Evolutionary conservation across 92 coral and sea anemone genomes (phyloP), one percentile per base, ranked within the genome.

Genomic region (Parazoanthus atlanticus): DNA sequence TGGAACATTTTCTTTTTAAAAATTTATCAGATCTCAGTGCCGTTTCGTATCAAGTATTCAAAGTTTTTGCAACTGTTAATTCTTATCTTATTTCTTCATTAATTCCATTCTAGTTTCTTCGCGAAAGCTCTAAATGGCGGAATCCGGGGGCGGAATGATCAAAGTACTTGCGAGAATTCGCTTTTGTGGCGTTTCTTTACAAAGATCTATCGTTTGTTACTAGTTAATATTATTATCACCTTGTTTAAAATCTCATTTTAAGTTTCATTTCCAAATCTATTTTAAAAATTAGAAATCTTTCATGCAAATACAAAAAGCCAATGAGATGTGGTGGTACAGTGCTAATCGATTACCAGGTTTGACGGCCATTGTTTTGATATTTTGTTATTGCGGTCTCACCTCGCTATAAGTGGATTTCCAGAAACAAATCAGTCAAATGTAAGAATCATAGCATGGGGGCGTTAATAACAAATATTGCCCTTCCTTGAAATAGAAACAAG

Each of bases 401-500:
- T 61, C 67, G 69, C 17, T 61, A 61, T 61, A 61, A 61, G 26
- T 21, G 69, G 26, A 61, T 61, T 61, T 61, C 9, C 26, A 6
- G 69, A 61, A 61, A 61, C 69, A 61, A 61, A 61, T 61, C 69
- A 21, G 26, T 61, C 26, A 23, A 21, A 61, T 21, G 69, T 61
- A 61, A 46, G 33, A 78, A 41, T 41, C 38, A 34, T 25, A 30
- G 65, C 64, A 26, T 23, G 58, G 82, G 32, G 38, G 25, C 34
- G 82, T 47, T 43, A 78, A 78, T 47, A 78, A 46, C 10, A 47
- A 28, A 52, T 78, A 78, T 47, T 30, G 49, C 49, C 43, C 79
- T 36, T 75, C 49, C 79, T 6, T 75, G 31, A 82, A 82, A 82
- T 38, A 9, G 31, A 82, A 61, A 82, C 75, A 82, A 64, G 58